phyloP scores from a whole-genome alignment of 1,140 invertebrate genomes.

The Coptotermes formosanus region DNA sequence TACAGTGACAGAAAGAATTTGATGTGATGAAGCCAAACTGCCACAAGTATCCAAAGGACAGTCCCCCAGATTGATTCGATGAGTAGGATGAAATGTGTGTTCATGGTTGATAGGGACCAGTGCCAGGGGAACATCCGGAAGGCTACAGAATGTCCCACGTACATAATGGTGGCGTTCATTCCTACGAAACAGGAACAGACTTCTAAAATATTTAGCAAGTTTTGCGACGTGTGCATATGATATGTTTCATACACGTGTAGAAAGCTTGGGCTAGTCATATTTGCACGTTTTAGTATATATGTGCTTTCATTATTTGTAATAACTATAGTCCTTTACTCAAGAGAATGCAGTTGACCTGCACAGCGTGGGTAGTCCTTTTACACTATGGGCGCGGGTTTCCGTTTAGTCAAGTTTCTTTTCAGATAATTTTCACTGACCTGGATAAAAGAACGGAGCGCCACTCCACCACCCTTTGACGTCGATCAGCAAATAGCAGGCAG shows the following conservation, averaged over 20 bases:
- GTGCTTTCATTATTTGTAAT: too few relatives aligned
- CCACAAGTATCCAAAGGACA: conserved; percentile 73
- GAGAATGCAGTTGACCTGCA: too few relatives aligned
- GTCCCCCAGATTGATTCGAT: conserved; percentile 80
- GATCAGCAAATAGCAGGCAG: conserved; percentile 72
- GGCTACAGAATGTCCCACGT: conserved; percentile 78
- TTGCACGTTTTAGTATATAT: too few relatives aligned
- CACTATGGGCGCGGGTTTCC: too few relatives aligned
- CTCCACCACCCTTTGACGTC: conserved; percentile 76
- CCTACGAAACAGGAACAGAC: conserved; percentile 54
- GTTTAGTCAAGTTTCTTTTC: too few relatives aligned
- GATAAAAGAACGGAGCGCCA: conserved; percentile 77
- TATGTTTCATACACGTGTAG: too few relatives aligned
- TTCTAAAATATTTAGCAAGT: too few relatives aligned
- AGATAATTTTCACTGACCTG: conserved; percentile 47
- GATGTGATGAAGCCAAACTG: conserved; percentile 65
- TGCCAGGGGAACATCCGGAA: conserved; percentile 81
- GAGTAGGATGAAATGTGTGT: conserved; percentile 70
- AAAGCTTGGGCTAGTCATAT: too few relatives aligned
- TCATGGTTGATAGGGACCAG: conserved; percentile 65
- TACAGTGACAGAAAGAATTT: conserved; percentile 61
- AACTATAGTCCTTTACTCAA: too few relatives aligned
- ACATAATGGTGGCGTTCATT: conserved; percentile 89
- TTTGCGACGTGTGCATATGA: too few relatives aligned
- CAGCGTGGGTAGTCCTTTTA: too few relatives aligned